Evolutionary conservation across 2,797 vertebrate species (phyloP), one percentile per base, ranked within the genome.

Genomic region (Martes flavigula): DNA sequence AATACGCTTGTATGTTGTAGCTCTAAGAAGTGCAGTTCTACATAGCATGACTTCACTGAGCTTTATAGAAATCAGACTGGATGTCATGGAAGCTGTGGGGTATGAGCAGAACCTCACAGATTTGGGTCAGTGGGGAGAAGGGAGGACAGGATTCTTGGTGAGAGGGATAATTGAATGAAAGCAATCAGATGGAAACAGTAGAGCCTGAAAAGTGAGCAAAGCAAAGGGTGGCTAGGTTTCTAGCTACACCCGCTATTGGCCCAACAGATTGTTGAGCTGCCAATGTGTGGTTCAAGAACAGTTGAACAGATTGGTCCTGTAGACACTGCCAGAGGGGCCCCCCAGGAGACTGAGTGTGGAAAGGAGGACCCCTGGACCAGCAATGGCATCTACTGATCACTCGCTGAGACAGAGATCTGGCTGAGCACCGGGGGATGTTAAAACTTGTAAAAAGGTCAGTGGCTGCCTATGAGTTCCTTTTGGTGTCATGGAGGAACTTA

Each of bases 191-290:
- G 7, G 58, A 77, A 91, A 68, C 5, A 27, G 51, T 7, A 35
- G 32, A 73, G 62, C 9, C 20, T 60, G 15, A 18, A 60, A 68
- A 86, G 1, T 18, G 46, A 91, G 62, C 13, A 40, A 75, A 66
- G 7, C 13, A 30, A 73, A 87, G n/a, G 2, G 27, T 70, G n/a
- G 21, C 25, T 73, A 9, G 56, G 51, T 5, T 79, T 82, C 13
- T 46, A 83, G 72, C 35, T 5, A 3, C 3, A 3, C 51, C 58
- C 0, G 1, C 20, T 38, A 11, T 18, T 3, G 20, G 11, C 12
- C 38, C n/a, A 48, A 62, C 14, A 48, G 70, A 38, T 14, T 77
- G 21, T 32, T 40, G 48, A 17, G 9, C 23, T 51, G 2, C 32
- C 35, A n/a, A 6, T 12, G 0, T 11, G 30, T 77, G 46, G 21